Conservation (phyloP, 2,113 vertebrate genomes). For the Bambusicola thoracicus region DNA sequence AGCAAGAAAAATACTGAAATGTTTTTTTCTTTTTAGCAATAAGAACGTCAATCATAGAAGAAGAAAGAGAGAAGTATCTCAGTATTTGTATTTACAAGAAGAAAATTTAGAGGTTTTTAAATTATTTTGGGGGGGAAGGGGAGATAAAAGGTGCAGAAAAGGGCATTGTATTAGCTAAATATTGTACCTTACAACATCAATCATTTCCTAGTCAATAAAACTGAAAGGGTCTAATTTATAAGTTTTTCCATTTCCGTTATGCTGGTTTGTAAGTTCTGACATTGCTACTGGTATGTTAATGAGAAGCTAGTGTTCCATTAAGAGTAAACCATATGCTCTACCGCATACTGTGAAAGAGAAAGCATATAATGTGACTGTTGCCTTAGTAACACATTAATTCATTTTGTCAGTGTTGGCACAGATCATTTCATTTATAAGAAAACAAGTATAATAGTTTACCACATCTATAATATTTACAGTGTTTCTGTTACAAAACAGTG, state of each 20-base stretch:
- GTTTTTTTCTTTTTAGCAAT: constrained; percentile 40
- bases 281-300: constrained; percentile 90
- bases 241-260: constrained; percentile 82
- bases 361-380: constrained; percentile 94
- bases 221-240: constrained; percentile 85
- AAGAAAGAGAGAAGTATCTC: constrained; percentile 56
- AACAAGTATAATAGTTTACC: constrained; percentile 93
- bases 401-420: constrained; percentile 90
- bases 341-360: constrained; percentile 88
- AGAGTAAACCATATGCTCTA: constrained; percentile 90
- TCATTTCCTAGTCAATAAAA: constrained; percentile 83
- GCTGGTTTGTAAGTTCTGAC: constrained; percentile 87
- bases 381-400: constrained; percentile 96
- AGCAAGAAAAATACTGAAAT: constrained; percentile 37
- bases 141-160: constrained; percentile 78
- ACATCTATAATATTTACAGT: constrained; percentile 92
- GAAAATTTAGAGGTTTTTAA: constrained; percentile 27
- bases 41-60: constrained; percentile 64
- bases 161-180: constrained; percentile 81
- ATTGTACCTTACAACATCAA: constrained; percentile 83
- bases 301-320: constrained; percentile 88
- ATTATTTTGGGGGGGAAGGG: background rate
- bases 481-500: constrained; percentile 93
- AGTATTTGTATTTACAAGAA: constrained; percentile 76
- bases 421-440: constrained; percentile 91